Percentiles rank a stretch among this genome's conserved stretches.
phyloP scores from a whole-genome alignment of 2,113 vertebrate species.

The Gasterosteus nipponicus region DNA sequence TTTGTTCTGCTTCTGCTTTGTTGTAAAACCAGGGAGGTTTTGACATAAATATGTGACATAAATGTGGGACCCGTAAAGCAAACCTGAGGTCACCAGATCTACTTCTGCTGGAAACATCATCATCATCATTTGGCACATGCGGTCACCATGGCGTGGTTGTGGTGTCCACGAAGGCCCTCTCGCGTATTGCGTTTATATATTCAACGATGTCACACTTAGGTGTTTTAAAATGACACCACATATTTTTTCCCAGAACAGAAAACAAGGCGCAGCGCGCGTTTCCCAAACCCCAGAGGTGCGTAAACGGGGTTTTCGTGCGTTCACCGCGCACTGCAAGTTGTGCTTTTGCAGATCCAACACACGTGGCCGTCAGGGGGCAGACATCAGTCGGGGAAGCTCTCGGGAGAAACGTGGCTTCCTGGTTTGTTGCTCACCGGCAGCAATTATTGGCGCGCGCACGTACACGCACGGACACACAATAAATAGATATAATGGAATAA shows the following conservation, averaged over 20 bases:
- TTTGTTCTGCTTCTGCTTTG: not conserved
- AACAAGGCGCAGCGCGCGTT: no score
- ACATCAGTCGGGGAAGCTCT: conserved; percentile 52
- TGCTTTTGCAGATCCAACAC: conserved; percentile 19
- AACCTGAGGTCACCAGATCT: not conserved
- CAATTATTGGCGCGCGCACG: not conserved
- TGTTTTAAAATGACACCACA: no score
- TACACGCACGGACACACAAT: conserved; percentile 1
- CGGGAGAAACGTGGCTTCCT: conserved; percentile 42
- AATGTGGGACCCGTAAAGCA: not conserved
- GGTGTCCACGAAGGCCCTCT: not conserved
- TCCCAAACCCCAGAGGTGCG: no score
- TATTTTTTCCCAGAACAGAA: no score
- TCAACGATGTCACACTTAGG: no score
- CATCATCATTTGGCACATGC: not conserved
- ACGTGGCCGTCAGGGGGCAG: conserved; percentile 75
- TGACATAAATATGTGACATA: not conserved
- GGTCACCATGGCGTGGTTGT: not conserved
- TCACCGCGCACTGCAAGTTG: not conserved
- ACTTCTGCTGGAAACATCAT: not conserved
- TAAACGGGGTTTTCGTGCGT: no score
- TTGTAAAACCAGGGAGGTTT: not conserved
- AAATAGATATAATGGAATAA: not conserved
- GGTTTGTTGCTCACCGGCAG: conserved; percentile 11
- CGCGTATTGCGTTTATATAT: not conserved